A percentile compares a stretch with the other conserved stretches of the same genome.
These are phyloP conservation scores for Drosophila malerkotliana DNA, from an alignment of 1,140 invertebrate species.

Conservation along the genomic window DNA sequence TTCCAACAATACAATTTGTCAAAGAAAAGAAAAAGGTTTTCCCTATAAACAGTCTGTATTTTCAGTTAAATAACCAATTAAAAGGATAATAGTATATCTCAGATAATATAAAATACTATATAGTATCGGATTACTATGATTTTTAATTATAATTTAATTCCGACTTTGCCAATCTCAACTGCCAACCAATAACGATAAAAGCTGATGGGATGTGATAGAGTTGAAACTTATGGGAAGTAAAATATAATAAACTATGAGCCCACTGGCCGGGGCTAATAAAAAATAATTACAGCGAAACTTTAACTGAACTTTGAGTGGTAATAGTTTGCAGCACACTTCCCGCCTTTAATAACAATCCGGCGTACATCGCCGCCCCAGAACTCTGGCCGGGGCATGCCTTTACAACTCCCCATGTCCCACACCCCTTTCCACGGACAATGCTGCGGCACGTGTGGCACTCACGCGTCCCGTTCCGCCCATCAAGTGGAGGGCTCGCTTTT, in stretches of 20 bases:
- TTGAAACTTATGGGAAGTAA: background rate
- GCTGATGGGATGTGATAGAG: background rate
- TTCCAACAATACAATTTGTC: background rate
- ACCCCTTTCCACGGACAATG: constrained; percentile 4
- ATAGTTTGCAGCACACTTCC: background rate
- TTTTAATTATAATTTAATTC: too few species aligned
- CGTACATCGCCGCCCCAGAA: too few species aligned
- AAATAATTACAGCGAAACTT: constrained; percentile 42
- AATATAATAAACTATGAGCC: constrained; percentile 11
- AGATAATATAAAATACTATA: too few species aligned
- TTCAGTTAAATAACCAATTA: background rate
- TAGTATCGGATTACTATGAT: too few species aligned
- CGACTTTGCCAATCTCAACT: too few species aligned
- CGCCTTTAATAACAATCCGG: constrained; percentile 13
- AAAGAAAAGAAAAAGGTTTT: background rate
- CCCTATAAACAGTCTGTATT: background rate
- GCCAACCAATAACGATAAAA: background rate
- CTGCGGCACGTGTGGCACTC: constrained; percentile 60
- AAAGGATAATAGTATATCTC: too few species aligned
- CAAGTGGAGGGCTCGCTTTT: constrained; percentile 44
- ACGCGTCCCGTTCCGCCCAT: constrained; percentile 46
- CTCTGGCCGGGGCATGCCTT: background rate
- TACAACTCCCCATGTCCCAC: background rate
- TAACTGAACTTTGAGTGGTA: constrained; percentile 27
- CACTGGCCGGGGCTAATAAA: constrained; percentile 8